phyloP scores from a whole-genome alignment of 2,888 invertebrate species.

The Cecidostiba fungosa region DNA sequence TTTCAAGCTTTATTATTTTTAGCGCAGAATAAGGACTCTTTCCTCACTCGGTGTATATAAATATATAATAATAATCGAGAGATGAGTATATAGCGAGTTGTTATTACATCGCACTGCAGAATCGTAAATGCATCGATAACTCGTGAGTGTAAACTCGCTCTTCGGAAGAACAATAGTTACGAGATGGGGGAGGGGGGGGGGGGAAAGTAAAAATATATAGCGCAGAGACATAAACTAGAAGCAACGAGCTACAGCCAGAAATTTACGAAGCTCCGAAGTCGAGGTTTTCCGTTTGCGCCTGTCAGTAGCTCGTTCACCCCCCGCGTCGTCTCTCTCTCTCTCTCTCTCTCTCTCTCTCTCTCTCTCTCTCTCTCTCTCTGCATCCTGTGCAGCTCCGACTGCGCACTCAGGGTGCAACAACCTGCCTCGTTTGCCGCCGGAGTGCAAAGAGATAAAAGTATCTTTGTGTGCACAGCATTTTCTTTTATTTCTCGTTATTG shows the following conservation, averaged over 20 bases:
- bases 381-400: conserved; percentile 38
- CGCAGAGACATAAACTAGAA: neutral
- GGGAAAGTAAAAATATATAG: neutral
- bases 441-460: conserved; percentile 28
- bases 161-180: too few relatives aligned
- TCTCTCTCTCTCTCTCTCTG: neutral
- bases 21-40: too few relatives aligned
- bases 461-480: too few relatives aligned
- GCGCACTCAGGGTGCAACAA: conserved; percentile 68
- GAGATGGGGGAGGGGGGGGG: too few relatives aligned
- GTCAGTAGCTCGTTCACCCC: conserved; percentile 18
- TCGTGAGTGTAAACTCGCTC: too few relatives aligned
- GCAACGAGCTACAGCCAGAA: neutral
- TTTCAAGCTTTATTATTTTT: too few relatives aligned
- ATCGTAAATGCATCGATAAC: too few relatives aligned
- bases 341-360: neutral
- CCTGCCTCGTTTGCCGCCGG: conserved; percentile 60
- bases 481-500: too few relatives aligned
- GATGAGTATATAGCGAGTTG: too few relatives aligned
- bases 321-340: conserved; percentile 15
- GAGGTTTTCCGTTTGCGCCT: conserved; percentile 25
- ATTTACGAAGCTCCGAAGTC: neutral
- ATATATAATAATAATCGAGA: too few relatives aligned
- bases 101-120: too few relatives aligned
- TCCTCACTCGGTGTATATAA: too few relatives aligned